Conservation (phyloP, 2,113 vertebrate species). For the Crotalus horridus region DNA sequence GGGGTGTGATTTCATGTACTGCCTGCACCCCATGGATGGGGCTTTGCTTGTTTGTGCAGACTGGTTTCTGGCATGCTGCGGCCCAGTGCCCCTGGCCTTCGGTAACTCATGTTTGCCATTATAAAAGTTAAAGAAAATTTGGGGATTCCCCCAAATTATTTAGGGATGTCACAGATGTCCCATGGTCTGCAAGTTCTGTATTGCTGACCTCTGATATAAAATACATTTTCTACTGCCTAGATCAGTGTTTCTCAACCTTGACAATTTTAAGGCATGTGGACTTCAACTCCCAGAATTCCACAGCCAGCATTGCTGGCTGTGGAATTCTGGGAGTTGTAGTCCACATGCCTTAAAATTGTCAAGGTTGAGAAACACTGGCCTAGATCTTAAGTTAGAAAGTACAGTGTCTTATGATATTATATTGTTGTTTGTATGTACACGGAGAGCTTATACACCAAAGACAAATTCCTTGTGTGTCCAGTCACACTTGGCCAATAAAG, state of each 20-base stretch:
- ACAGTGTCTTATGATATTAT: not conserved
- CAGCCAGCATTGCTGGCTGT: too few species aligned
- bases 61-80: too few species aligned
- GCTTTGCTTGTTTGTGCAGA: too few species aligned
- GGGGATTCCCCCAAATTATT: not conserved
- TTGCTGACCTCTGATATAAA: not conserved
- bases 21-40: too few species aligned
- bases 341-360: too few species aligned
- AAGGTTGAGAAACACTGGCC: too few species aligned
- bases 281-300: too few species aligned
- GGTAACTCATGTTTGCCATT: not conserved
- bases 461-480: not conserved
- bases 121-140: not conserved
- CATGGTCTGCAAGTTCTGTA: not conserved
- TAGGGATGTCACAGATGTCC: not conserved
- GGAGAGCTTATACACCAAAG: not conserved
- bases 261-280: too few species aligned
- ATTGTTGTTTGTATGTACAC: not conserved
- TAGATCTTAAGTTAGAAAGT: not conserved
- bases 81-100: too few species aligned
- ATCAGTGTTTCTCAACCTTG: not conserved
- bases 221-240: not conserved
- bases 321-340: too few species aligned
- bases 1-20: too few species aligned
- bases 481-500: not conserved